Evolutionary conservation across 2,797 vertebrate species (phyloP).

Genomic region (Micrastur ruficollis): DNA sequence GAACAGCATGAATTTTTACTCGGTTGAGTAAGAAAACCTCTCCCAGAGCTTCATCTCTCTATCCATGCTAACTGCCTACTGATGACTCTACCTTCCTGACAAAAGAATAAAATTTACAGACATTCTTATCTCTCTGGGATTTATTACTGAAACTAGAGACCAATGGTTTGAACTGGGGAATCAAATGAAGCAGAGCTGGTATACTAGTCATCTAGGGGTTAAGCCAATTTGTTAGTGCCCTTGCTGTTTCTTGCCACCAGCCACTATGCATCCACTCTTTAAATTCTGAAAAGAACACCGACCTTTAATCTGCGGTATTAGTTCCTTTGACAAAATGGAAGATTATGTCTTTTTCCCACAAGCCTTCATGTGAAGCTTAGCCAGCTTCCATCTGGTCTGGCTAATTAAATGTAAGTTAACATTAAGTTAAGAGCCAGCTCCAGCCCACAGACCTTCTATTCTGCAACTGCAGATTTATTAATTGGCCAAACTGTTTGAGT

Average conservation of each 20-base stretch:
- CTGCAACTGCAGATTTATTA: constrained; percentile 14
- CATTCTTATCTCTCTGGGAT: background rate
- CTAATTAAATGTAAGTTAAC: constrained; percentile 63
- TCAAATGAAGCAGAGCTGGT: background rate
- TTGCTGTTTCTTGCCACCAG: background rate
- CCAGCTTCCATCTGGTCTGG: constrained; percentile 50
- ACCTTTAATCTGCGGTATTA: constrained; percentile 50
- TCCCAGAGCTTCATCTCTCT: background rate
- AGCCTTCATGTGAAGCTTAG: constrained; percentile 42
- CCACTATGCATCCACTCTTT: background rate
- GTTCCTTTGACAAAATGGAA: constrained; percentile 61
- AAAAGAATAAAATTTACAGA: background rate
- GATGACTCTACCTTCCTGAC: background rate
- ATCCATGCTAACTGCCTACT: background rate
- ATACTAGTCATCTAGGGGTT: background rate
- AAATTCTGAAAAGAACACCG: constrained; percentile 49
- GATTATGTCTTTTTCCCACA: constrained; percentile 51
- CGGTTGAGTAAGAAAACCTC: background rate
- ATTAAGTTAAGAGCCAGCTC: constrained; percentile 28
- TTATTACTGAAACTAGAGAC: background rate
- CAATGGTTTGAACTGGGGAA: background rate
- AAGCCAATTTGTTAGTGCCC: constrained; percentile 22
- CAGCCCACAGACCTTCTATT: constrained; percentile 14
- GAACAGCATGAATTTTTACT: constrained; percentile 5
- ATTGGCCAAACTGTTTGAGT: background rate